Evolutionary conservation across 2,888 invertebrate genomes (phyloP), one percentile per base, ranked within the genome.

Genomic region (Agrochola litura): DNA sequence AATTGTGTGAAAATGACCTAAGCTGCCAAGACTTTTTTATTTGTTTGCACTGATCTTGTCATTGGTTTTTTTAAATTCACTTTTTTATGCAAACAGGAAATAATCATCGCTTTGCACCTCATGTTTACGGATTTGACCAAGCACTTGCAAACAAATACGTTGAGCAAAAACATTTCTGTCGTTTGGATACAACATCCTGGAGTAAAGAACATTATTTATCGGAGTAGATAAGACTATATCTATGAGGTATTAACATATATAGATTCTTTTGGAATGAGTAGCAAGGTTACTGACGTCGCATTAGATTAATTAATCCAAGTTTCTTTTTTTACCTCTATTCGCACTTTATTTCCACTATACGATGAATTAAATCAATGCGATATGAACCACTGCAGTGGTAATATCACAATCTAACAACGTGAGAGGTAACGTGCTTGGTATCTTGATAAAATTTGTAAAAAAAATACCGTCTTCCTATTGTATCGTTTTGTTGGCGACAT

Each of bases 1-100:
- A 68, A 65, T 86, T 86, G 79, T 74, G 66, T 77, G 76, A 83
- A 86, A 83, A 84, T 85, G n/a, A 85, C 43, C 65, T 75, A 76
- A 86, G 65, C 73, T 77, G 86, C 80, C 70, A 84, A 86, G 43
- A 64, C 52, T 73, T 83, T 83, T 82, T 77, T 37, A 52, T 73
- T 73, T 71, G 54, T 63, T 75, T 71, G 82, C 71, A 72, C 63
- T 64, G 69, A 83, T 67, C 58, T 46, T 79, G 84, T 84, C 87
- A 84, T 67, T 75, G 80, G 70, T 79, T 79, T 86, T 77, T 84
- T 79, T 79, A 58, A 19, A 72, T 60, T 68, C 43, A 64, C 58
- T 84, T 79, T 77, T 85, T 79, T 66, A 74, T 66, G 65, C 49
- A 46, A 70, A 72, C 81, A 86, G 84, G 80, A 84, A 75, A 79